These are phyloP conservation scores for Polyploca ridens DNA, from an alignment of 2,888 invertebrate species.

Conservation along the genomic window DNA sequence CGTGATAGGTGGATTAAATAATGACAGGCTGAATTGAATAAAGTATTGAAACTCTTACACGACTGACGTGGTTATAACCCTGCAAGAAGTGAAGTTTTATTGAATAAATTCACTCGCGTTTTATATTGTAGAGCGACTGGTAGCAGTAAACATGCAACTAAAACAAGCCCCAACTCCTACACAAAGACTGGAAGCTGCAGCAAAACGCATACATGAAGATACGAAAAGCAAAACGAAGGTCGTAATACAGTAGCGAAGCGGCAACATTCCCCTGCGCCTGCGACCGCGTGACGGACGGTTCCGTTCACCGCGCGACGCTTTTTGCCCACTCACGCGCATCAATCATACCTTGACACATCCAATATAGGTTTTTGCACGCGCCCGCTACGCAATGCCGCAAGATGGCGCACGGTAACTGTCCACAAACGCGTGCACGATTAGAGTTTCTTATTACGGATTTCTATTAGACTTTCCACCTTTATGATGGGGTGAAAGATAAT, in stretches of 20 bases:
- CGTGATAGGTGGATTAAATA: too few relatives aligned
- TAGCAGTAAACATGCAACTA: not conserved
- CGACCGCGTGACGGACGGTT: conserved; percentile 68
- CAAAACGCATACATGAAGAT: not conserved
- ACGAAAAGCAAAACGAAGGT: conserved; percentile 16
- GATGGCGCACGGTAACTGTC: conserved; percentile 66
- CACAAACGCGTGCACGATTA: conserved; percentile 73
- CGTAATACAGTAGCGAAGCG: conserved; percentile 21
- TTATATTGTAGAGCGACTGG: not conserved
- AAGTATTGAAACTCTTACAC: too few relatives aligned
- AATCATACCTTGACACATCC: conserved; percentile 83
- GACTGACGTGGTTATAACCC: not conserved
- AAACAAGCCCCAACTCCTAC: not conserved
- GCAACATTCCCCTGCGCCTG: conserved; percentile 14
- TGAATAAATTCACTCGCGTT: not conserved
- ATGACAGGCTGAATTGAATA: too few relatives aligned
- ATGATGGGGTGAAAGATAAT: conserved; percentile 82
- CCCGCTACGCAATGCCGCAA: conserved; percentile 61
- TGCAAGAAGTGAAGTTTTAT: not conserved
- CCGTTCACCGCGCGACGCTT: conserved; percentile 70
- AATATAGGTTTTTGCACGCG: conserved; percentile 78
- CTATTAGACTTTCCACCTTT: conserved; percentile 82
- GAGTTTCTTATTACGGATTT: conserved; percentile 81
- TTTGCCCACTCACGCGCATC: conserved; percentile 71
- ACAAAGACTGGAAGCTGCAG: not conserved